phyloP scores from a whole-genome alignment of 2,113 vertebrate species.

The Calidris pygmaea region DNA sequence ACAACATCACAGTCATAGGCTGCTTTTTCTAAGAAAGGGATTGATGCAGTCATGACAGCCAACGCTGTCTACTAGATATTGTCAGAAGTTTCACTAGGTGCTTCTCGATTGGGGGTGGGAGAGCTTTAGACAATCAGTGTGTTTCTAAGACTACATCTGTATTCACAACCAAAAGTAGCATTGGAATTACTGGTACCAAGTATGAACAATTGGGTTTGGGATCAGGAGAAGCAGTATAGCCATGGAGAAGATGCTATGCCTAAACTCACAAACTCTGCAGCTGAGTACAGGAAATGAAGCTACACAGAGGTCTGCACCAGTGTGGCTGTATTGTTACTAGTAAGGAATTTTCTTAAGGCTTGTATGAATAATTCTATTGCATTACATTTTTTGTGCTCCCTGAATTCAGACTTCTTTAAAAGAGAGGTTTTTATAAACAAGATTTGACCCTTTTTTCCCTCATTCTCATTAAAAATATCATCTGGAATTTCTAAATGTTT shows the following conservation, averaged over 20 bases:
- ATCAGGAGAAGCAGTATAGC: background rate
- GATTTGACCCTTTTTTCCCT: background rate
- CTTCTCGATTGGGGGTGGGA: background rate
- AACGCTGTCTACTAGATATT: background rate
- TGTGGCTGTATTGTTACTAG: fast-evolving
- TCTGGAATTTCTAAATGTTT: background rate
- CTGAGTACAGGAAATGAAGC: background rate
- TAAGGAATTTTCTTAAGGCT: background rate
- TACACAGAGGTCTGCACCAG: background rate
- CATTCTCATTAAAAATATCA: background rate
- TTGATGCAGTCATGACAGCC: background rate
- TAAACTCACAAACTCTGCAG: background rate
- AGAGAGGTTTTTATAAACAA: background rate
- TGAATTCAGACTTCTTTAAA: background rate
- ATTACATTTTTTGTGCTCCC: background rate
- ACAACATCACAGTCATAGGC: background rate
- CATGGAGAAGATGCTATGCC: background rate
- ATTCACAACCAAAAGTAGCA: background rate
- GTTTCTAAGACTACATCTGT: background rate
- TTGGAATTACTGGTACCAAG: background rate
- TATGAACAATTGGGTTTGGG: background rate
- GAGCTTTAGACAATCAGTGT: background rate
- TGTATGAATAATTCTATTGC: background rate
- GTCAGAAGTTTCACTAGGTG: background rate
- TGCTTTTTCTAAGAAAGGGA: background rate